Evolutionary conservation across 2,888 invertebrate species (phyloP), one percentile per base, ranked within the genome.

Genomic region (Drosophila suboccidentalis): DNA sequence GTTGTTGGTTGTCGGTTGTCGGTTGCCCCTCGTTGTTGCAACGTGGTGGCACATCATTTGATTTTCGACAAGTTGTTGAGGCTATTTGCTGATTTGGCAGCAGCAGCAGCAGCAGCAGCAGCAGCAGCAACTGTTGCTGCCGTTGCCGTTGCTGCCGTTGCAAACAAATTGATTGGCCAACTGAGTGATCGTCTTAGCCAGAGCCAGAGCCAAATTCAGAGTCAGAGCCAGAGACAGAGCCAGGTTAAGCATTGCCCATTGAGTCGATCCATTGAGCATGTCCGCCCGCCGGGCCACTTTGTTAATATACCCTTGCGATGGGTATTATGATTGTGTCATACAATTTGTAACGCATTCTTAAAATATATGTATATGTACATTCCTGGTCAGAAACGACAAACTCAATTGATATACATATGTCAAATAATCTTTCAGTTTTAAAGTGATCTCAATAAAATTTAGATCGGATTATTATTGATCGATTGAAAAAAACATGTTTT

Each of bases 21-120:
- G 3, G 58, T 8, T 41, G 47, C 62, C 46, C 54, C 61, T 32
- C 36, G 60, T 43, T 15, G 50, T 13, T 61, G 47, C 57, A 43
- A 64, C 53, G 46, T 87, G 85, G 88, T 89, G 84, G 84, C 89
- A 89, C 87, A 84, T 84, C 89, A 89, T 84, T 84, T 89, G 89
- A 84, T 84, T 84, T 84, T 84, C 87, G 83, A 84, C 83, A 84
- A 84, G 89, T 84, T 84, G 83, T 89, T 84, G 83, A 81, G 83
- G 89, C 79, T 89, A 87, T 84, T 84, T 87, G 87, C 84, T 88
- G 83, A 83, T 83, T 83, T 87, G 83, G 82, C 80, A 75, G 78
- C 67, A 46, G 64, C 80, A 43, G n/a, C n/a, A n/a, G n/a, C n/a
- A n/a, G n/a, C n/a, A n/a, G n/a, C n/a, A n/a, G n/a, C n/a, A n/a